These are phyloP conservation scores for Holotrichia oblita DNA, from an alignment of 1,140 invertebrate genomes.

Conservation along the genomic window DNA sequence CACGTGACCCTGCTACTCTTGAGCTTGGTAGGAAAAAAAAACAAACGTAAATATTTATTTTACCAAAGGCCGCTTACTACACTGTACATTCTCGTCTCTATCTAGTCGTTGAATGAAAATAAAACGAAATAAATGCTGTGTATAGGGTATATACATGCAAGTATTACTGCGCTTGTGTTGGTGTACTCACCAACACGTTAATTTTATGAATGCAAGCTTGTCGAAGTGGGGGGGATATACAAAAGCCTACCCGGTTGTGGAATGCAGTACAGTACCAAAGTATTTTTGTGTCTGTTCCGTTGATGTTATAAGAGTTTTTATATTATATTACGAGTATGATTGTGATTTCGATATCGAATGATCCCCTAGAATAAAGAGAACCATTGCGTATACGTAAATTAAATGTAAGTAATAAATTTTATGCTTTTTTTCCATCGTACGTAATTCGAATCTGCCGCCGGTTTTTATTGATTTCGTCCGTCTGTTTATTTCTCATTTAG, in stretches of 20 bases:
- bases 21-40: not conserved
- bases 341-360: not conserved
- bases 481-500: not conserved
- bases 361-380: not conserved
- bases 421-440: not conserved
- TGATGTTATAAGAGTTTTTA: conserved; percentile 6
- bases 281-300: conserved; percentile 29
- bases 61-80: conserved; percentile 1
- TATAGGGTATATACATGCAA: not conserved
- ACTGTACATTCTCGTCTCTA: not conserved
- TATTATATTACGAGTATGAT: not conserved
- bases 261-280: conserved; percentile 24
- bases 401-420: not conserved
- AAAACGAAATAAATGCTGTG: conserved; percentile 22
- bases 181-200: not conserved
- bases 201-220: conserved; percentile 21
- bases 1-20: not conserved
- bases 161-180: not conserved
- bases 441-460: conserved; percentile 14
- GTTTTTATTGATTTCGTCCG: conserved; percentile 16
- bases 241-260: conserved; percentile 32
- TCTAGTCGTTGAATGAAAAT: conserved; percentile 24
- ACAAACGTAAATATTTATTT: conserved; percentile 33
- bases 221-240: conserved; percentile 10
- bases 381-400: not conserved